Percentiles rank a stretch among this genome's conserved stretches.
Conservation (phyloP, 2,888 invertebrate genomes). For the Punctoribates punctum region DNA sequence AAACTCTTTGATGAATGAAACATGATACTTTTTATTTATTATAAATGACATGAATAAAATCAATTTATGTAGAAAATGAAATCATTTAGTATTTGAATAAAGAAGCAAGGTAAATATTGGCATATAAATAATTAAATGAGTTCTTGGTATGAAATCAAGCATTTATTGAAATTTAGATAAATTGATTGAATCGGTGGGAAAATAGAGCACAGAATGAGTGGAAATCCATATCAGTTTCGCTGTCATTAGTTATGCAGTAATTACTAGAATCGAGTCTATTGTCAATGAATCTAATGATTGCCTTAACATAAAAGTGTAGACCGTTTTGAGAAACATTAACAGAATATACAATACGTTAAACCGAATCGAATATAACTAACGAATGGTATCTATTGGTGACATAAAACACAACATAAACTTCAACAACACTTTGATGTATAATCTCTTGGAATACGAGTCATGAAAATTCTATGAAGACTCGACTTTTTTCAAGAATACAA, state of each 20-base stretch:
- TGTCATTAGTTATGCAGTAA: background rate
- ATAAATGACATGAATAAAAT: too few species aligned
- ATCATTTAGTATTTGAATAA: too few species aligned
- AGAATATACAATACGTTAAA: background rate
- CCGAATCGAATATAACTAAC: background rate
- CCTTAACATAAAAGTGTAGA: background rate
- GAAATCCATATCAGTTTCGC: too few species aligned
- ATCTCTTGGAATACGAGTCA: background rate
- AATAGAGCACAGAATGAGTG: too few species aligned
- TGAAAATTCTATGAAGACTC: background rate
- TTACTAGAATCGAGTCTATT: background rate
- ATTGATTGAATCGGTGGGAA: too few species aligned
- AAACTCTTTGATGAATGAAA: too few species aligned
- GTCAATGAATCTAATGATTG: background rate
- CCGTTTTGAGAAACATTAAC: background rate
- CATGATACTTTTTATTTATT: too few species aligned
- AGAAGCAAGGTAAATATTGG: too few species aligned
- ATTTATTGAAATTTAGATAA: too few species aligned
- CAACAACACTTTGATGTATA: background rate
- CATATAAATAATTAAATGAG: too few species aligned
- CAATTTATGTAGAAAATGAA: too few species aligned
- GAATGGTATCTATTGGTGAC: constrained; percentile 33
- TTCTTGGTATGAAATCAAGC: too few species aligned
- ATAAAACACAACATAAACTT: constrained; percentile 30
- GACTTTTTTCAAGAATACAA: background rate